These are phyloP conservation scores for Syrrhaptes paradoxus DNA, from an alignment of 2,113 vertebrate genomes.

Conservation along the genomic window DNA sequence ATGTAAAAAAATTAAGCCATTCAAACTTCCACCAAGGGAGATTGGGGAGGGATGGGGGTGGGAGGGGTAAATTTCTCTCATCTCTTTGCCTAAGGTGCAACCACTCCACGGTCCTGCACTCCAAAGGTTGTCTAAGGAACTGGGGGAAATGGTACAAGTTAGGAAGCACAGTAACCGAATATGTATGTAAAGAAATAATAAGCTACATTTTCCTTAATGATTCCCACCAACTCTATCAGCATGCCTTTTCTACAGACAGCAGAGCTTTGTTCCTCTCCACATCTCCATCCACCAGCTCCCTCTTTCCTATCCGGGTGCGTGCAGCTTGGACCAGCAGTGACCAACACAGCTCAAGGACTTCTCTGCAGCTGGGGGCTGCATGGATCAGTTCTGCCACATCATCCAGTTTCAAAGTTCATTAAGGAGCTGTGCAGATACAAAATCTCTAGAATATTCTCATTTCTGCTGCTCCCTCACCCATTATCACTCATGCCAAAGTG, in stretches of 20 bases:
- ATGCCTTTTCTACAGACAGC: neutral
- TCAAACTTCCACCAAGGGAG: neutral
- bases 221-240: neutral
- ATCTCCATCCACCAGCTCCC: neutral
- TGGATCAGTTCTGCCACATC: neutral
- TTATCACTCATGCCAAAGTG: neutral
- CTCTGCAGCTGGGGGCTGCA: neutral
- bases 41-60: fast-evolving
- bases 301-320: too few species aligned
- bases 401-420: neutral
- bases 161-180: neutral
- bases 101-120: neutral
- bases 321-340: neutral
- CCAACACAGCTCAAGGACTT: neutral
- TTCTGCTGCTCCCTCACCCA: neutral
- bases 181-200: neutral
- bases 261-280: neutral
- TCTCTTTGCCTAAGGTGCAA: neutral
- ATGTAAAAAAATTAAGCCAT: neutral
- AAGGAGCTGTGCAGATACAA: neutral
- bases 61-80: neutral
- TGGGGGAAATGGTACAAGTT: neutral
- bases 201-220: neutral
- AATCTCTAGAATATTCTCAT: neutral
- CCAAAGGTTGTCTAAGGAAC: neutral